Conservation (phyloP, 1,140 invertebrate genomes). For the Parasteatoda tepidariorum region DNA sequence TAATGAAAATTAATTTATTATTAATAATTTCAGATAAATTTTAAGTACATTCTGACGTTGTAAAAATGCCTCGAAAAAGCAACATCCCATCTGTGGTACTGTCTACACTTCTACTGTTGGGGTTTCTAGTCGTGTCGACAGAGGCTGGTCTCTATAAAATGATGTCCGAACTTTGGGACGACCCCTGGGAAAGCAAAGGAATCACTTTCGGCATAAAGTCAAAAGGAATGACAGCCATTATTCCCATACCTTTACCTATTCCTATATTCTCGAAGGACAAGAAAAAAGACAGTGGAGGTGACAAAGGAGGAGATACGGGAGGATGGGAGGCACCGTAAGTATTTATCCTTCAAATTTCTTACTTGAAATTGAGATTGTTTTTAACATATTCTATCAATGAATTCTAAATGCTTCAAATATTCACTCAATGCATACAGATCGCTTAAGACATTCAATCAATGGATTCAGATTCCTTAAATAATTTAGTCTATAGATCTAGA, state of each 20-base stretch:
- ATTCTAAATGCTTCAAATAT: too few species aligned
- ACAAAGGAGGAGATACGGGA: neutral
- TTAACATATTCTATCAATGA: too few species aligned
- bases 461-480: too few species aligned
- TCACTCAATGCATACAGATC: too few species aligned
- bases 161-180: constrained; percentile 41
- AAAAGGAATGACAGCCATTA: constrained; percentile 57
- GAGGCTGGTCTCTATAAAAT: constrained; percentile 14
- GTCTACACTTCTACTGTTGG: neutral
- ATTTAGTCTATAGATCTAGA: too few species aligned
- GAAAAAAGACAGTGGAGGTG: neutral
- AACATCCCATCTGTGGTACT: neutral
- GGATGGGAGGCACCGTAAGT: constrained; percentile 42
- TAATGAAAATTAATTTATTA: too few species aligned
- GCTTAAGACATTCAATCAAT: too few species aligned
- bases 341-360: neutral
- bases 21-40: too few species aligned
- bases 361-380: too few species aligned
- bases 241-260: constrained; percentile 45
- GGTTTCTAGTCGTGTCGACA: neutral
- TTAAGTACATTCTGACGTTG: neutral
- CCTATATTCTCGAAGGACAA: constrained; percentile 53
- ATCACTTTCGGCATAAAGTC: constrained; percentile 49
- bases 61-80: neutral
- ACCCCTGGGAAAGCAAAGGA: constrained; percentile 46